A percentile compares a stretch with the other conserved stretches of the same genome.
Evolutionary conservation across 2,888 invertebrate genomes (phyloP).

Genomic region (Agonopterix heracliana): DNA sequence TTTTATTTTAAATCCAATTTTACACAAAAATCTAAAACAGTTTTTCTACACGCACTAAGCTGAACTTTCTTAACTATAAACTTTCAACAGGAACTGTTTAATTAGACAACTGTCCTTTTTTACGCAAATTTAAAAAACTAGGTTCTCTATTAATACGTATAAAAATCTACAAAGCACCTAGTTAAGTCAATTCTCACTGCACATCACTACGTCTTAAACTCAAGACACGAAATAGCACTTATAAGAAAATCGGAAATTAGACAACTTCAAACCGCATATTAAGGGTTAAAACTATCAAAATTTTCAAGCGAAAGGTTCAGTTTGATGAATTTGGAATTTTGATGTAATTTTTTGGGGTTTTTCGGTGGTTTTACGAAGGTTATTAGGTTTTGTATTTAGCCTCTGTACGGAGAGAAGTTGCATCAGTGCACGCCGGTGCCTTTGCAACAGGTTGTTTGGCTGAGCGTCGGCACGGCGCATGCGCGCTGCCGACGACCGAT

Average conservation of each 20-base stretch:
- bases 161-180: slow-evolving; percentile 48
- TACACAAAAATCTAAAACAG: neutral
- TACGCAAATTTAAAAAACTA: neutral
- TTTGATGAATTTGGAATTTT: too few species aligned
- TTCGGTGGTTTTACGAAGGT: neutral
- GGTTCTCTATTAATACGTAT: slow-evolving; percentile 21
- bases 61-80: slow-evolving; percentile 1
- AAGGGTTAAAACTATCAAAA: slow-evolving; percentile 9
- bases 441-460: slow-evolving; percentile 75
- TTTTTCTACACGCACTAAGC: slow-evolving; percentile 1
- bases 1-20: neutral
- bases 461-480: slow-evolving; percentile 48
- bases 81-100: slow-evolving; percentile 30
- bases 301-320: neutral
- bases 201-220: slow-evolving; percentile 50
- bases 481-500: slow-evolving; percentile 43
- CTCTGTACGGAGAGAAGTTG: slow-evolving; percentile 51
- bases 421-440: slow-evolving; percentile 67
- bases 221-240: slow-evolving; percentile 48
- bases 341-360: too few species aligned
- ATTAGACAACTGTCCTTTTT: slow-evolving; percentile 12
- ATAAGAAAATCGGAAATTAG: slow-evolving; percentile 35
- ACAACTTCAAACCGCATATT: slow-evolving; percentile 14
- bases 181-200: slow-evolving; percentile 51
- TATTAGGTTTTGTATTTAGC: slow-evolving; percentile 33